These are phyloP conservation scores for Anthoscopus minutus DNA, from an alignment of 2,113 vertebrate species.

Conservation along the genomic window DNA sequence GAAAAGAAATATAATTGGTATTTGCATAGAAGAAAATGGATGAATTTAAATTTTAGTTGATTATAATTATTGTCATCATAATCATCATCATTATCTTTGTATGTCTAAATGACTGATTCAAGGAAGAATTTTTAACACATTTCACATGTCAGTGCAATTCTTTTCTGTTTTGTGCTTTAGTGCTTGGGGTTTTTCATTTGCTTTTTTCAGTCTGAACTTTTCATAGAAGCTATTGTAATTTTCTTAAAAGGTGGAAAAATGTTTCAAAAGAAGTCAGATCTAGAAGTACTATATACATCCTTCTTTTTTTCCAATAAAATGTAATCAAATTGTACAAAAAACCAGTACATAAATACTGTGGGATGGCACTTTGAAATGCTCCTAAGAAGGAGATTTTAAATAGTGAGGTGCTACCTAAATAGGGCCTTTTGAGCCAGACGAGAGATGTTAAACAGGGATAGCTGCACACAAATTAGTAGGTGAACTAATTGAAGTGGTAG, in stretches of 20 bases:
- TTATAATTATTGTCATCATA: conserved; percentile 67
- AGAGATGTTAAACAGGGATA: background rate
- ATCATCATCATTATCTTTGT: conserved; percentile 68
- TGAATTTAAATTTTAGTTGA: conserved; percentile 67
- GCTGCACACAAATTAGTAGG: background rate
- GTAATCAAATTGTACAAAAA: background rate
- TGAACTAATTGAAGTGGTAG: background rate
- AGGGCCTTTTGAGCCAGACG: background rate
- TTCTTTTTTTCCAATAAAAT: background rate
- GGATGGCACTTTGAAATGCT: background rate
- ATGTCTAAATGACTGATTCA: conserved; percentile 61
- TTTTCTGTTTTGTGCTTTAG: conserved; percentile 46
- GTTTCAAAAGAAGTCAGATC: conserved; percentile 33
- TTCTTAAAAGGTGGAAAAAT: conserved; percentile 9
- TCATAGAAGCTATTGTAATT: conserved; percentile 40
- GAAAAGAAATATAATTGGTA: conserved; percentile 67
- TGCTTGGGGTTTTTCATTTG: conserved; percentile 35
- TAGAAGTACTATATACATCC: background rate
- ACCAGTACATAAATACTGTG: background rate
- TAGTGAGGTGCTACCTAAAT: background rate
- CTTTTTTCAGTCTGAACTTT: conserved; percentile 62
- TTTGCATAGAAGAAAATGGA: conserved; percentile 61
- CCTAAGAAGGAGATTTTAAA: background rate
- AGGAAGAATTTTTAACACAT: conserved; percentile 54
- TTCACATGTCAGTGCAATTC: conserved; percentile 58